Evolutionary conservation across 2,888 invertebrate genomes (phyloP), one percentile per base, ranked within the genome.

Genomic region (Anthophora plumipes): DNA sequence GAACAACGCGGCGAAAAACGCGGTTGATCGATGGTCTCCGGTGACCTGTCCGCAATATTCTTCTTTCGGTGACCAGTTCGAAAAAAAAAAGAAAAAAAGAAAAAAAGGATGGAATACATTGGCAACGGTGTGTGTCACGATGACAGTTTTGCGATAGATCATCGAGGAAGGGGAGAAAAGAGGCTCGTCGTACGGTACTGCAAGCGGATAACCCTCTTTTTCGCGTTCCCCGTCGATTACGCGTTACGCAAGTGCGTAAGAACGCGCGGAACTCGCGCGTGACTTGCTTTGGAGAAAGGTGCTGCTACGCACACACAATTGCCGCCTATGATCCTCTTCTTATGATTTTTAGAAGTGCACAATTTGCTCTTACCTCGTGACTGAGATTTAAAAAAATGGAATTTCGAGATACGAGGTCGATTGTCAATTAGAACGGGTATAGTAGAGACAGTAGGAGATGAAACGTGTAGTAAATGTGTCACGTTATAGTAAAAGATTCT

Each of bases 251-350:
- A 88, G 83, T 77, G 72, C 77, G 74, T 82, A 88, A 85, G 86
- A 88, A 87, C 87, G 85, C 82, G 80, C 75, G 84, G 85, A 76
- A 82, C 84, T 85, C 81, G 86, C 80, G 80, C 82, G 85, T 86
- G 85, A 86, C 83, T 86, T 70, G 84, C 77, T 83, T 88, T 68
- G 76, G 73, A 82, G 85, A 88, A 84, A 82, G 82, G 74, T 69
- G 59, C 48, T 67, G 69, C 68, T 59, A 55, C 54, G 63, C 76
- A 68, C 63, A 55, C 43, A 55, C 68, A 63, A n/a, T n/a, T n/a
- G n/a, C n/a, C n/a, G n/a, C n/a, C n/a, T n/a, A 50, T 22, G 14
- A 12, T 12, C 67, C 68, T 59, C 67, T 43, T 25, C 46, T 46
- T 31, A 68, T 37, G 22, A 14, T 59, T 7, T 9, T 17, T 20